Evolutionary conservation across 2,888 invertebrate species (phyloP).

Genomic region (Pollenia griseotomentosa): DNA sequence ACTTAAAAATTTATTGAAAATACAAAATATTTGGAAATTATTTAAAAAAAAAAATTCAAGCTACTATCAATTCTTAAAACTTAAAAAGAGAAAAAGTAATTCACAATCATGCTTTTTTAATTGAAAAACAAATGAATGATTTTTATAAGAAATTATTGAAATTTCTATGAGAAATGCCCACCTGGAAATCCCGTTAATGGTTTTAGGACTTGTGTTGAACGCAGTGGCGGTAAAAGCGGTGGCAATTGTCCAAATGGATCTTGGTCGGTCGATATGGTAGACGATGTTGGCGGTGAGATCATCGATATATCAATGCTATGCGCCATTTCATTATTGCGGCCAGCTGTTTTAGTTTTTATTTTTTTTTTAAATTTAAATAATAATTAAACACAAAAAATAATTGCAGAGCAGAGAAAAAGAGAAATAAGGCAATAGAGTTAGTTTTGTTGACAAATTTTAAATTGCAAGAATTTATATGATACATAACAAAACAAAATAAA

Average conservation of each 20-base stretch:
- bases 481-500: too few species aligned
- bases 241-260: constrained; percentile 85
- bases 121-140: constrained; percentile 22
- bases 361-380: constrained; percentile 20
- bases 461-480: background rate
- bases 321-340: constrained; percentile 85
- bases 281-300: constrained; percentile 84
- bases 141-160: background rate
- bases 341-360: constrained; percentile 78
- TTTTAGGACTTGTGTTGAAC: constrained; percentile 85
- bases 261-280: constrained; percentile 85
- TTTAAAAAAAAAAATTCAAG: background rate
- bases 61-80: background rate
- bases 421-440: constrained; percentile 19
- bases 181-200: constrained; percentile 85
- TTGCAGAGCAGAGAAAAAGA: constrained; percentile 8
- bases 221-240: constrained; percentile 85
- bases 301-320: constrained; percentile 84
- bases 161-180: constrained; percentile 73
- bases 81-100: background rate
- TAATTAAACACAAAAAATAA: constrained; percentile 19
- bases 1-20: too few species aligned
- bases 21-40: background rate
- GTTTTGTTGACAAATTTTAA: background rate
- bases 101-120: constrained; percentile 39